phyloP scores from a whole-genome alignment of 2,797 vertebrate genomes.

The Atherinosoma microstoma region DNA sequence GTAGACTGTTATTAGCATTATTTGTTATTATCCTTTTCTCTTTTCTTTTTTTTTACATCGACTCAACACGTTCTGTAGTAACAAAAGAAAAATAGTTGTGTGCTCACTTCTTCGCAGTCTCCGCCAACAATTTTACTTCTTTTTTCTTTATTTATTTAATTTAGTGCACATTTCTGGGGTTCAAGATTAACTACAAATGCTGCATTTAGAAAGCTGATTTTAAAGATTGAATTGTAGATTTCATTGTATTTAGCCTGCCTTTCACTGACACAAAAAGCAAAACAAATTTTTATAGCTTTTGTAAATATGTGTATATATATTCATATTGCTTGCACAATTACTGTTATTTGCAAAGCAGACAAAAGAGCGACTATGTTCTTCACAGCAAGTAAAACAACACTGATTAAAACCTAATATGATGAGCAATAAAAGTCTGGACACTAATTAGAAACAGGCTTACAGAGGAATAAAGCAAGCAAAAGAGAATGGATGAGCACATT shows the following conservation, averaged over 20 bases:
- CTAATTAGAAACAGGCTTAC: slow-evolving; percentile 59
- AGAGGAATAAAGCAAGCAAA: slow-evolving; percentile 43
- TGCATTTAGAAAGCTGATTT: slow-evolving; percentile 20
- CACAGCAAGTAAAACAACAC: slow-evolving; percentile 43
- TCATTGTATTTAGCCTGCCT: slow-evolving; percentile 32
- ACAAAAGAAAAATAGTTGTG: slow-evolving; percentile 64
- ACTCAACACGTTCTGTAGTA: slow-evolving; percentile 46
- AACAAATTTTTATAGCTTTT: slow-evolving; percentile 39
- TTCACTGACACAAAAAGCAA: slow-evolving; percentile 15
- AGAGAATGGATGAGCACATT: slow-evolving; percentile 51
- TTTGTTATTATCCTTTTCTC: slow-evolving; percentile 73
- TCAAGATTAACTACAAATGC: slow-evolving; percentile 10
- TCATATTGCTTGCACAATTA: slow-evolving; percentile 25
- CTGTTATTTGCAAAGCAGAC: slow-evolving; percentile 25
- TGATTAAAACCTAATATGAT: slow-evolving; percentile 66
- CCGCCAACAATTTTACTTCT: slow-evolving; percentile 6
- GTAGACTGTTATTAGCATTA: slow-evolving; percentile 70
- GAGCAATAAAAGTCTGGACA: slow-evolving; percentile 51
- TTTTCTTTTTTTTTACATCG: slow-evolving; percentile 58
- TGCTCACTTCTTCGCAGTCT: slow-evolving; percentile 29
- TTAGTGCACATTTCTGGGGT: background rate
- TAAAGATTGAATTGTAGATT: slow-evolving; percentile 25
- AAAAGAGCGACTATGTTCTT: slow-evolving; percentile 33
- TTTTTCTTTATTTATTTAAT: slow-evolving; percentile 4
- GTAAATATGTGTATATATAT: background rate